These are phyloP conservation scores for Tetrax tetrax DNA, from an alignment of 2,113 vertebrate species.

Conservation along the genomic window DNA sequence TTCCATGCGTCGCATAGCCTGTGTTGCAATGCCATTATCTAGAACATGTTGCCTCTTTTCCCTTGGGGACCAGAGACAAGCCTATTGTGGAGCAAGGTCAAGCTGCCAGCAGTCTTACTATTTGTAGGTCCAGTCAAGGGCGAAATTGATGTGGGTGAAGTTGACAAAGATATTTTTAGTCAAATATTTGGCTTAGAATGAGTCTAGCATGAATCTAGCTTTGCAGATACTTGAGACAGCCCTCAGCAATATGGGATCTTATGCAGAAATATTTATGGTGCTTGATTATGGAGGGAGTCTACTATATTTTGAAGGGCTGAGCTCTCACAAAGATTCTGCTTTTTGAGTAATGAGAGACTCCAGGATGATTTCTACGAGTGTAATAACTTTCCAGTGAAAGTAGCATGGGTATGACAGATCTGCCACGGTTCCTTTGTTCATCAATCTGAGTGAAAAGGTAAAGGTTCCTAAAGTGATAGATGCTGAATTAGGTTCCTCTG, in stretches of 20 bases:
- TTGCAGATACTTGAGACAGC: not conserved
- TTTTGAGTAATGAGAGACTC: not conserved
- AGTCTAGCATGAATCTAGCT: not conserved
- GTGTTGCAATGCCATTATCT: fast-evolving
- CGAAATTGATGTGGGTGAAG: not conserved
- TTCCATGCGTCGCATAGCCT: fast-evolving
- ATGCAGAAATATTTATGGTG: not conserved
- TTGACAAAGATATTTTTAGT: not conserved
- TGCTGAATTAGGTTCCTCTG: not conserved
- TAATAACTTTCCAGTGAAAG: not conserved
- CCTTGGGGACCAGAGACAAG: not conserved
- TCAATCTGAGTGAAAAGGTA: constrained; percentile 3
- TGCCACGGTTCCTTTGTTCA: not conserved
- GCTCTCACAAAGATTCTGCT: not conserved
- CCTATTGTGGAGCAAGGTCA: not conserved
- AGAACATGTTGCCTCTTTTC: not conserved
- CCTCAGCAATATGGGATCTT: not conserved
- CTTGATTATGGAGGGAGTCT: not conserved
- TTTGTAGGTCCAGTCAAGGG: not conserved
- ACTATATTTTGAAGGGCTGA: not conserved
- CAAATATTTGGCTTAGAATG: not conserved
- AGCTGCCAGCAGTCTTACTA: not conserved
- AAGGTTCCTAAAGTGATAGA: not conserved
- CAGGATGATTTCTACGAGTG: not conserved
- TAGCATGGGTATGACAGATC: not conserved